Evolutionary conservation across 1,140 invertebrate species (phyloP).

Genomic region (Brachystomella parvula): DNA sequence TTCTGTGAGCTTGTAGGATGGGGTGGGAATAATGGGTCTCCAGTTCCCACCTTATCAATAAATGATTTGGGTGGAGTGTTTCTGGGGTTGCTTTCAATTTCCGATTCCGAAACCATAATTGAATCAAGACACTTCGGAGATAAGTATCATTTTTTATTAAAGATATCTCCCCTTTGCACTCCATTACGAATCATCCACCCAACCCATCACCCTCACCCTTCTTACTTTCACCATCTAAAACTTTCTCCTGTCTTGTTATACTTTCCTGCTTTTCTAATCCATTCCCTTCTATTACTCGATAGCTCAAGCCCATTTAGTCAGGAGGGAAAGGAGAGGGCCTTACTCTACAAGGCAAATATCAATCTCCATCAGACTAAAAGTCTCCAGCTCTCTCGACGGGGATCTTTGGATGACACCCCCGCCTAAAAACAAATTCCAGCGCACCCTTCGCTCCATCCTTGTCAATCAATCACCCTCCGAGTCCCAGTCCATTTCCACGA

Average conservation of each 20-base stretch:
- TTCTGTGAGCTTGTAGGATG: too few relatives aligned
- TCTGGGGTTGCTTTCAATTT: constrained; percentile 26
- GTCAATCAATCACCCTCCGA: background rate
- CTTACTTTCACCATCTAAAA: background rate
- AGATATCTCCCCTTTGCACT: constrained; percentile 31
- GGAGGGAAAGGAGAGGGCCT: too few relatives aligned
- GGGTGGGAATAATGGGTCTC: constrained; percentile 36
- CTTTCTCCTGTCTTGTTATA: constrained; percentile 1
- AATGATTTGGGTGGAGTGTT: constrained; percentile 25
- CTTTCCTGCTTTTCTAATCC: background rate
- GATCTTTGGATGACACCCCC: background rate
- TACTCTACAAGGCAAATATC: too few relatives aligned
- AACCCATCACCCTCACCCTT: background rate
- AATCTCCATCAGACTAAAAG: constrained; percentile 1
- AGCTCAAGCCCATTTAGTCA: background rate
- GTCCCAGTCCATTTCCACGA: background rate
- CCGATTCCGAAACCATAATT: constrained; percentile 14
- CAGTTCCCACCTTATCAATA: constrained; percentile 35
- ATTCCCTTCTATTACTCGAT: constrained; percentile 8
- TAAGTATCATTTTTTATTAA: constrained; percentile 36
- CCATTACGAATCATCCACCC: constrained; percentile 16
- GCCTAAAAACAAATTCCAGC: background rate
- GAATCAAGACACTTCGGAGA: constrained; percentile 26
- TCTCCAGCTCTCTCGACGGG: background rate
- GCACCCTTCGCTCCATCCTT: background rate